Percentiles rank a stretch among this genome's conserved stretches.
phyloP scores from a whole-genome alignment of 2,113 vertebrate species.

The Scalopus aquaticus region DNA sequence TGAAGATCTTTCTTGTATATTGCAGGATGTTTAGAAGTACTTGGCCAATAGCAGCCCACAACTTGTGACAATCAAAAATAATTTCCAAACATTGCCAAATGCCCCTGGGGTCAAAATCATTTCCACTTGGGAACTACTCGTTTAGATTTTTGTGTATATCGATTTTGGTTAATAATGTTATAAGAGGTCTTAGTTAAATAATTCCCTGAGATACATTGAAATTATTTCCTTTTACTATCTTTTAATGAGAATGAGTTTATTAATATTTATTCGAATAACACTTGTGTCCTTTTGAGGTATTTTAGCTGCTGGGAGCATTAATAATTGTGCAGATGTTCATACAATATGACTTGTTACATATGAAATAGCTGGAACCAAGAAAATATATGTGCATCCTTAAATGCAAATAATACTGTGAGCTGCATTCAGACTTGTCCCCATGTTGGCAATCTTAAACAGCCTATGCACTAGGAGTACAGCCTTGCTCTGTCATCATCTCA shows the following conservation, averaged over 20 bases:
- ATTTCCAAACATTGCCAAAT: not conserved
- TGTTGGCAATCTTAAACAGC: not conserved
- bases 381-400: not conserved
- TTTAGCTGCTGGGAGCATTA: not conserved
- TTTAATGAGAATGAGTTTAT: constrained; percentile 20
- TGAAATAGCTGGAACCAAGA: not conserved
- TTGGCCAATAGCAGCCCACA: not conserved
- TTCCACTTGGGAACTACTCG: not conserved
- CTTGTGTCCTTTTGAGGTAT: not conserved
- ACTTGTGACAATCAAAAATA: not conserved
- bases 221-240: not conserved
- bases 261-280: constrained; percentile 43
- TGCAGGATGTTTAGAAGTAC: not conserved
- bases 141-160: not conserved
- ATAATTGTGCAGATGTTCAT: not conserved
- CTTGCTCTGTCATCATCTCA: not conserved
- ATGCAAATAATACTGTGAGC: not conserved
- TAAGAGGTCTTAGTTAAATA: not conserved
- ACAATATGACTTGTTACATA: not conserved
- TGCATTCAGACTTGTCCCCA: not conserved
- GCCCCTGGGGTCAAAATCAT: not conserved
- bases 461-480: not conserved
- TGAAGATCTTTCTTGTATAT: not conserved
- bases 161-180: not conserved
- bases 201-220: constrained; percentile 20